Evolutionary conservation across 92 coral and sea anemone species (phyloP).

Genomic region (Pocillopora grandis): DNA sequence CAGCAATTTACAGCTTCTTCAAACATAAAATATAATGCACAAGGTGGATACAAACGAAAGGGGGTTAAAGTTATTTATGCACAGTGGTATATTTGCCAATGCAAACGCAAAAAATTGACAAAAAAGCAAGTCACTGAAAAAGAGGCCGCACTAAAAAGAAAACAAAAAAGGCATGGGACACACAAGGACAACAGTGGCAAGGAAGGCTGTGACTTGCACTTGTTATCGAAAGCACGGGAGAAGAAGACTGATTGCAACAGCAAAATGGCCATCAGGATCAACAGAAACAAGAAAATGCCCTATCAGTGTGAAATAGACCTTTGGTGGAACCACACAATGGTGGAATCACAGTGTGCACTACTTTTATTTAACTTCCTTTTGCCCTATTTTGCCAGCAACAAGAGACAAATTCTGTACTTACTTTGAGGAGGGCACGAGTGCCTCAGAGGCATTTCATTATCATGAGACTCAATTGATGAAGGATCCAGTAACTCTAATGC

Average conservation of each 20-base stretch:
- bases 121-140: constrained; percentile 30
- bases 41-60: constrained; percentile 42
- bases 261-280: constrained; percentile 46
- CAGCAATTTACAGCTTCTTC: constrained; percentile 44
- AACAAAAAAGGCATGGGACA: constrained; percentile 35
- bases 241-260: constrained; percentile 60
- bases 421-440: constrained; percentile 55
- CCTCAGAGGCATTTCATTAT: constrained; percentile 59
- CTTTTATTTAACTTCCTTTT: constrained; percentile 29
- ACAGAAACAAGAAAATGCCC: constrained; percentile 2
- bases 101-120: constrained; percentile 35
- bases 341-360: constrained; percentile 49
- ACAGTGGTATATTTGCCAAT: constrained; percentile 17
- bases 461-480: constrained; percentile 51
- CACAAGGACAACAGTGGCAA: constrained; percentile 31
- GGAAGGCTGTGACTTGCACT: constrained; percentile 29
- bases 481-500: constrained; percentile 52
- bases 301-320: constrained; percentile 45
- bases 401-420: constrained; percentile 28
- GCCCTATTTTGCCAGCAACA: constrained; percentile 51
- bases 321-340: constrained; percentile 53
- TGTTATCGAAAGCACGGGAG: constrained; percentile 48
- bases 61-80: constrained; percentile 41
- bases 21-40: constrained; percentile 52
- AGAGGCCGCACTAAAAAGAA: constrained; percentile 22